Base-by-base conservation (phyloP, 23 tunicate genomes). In the Diplosoma virens region DNA sequence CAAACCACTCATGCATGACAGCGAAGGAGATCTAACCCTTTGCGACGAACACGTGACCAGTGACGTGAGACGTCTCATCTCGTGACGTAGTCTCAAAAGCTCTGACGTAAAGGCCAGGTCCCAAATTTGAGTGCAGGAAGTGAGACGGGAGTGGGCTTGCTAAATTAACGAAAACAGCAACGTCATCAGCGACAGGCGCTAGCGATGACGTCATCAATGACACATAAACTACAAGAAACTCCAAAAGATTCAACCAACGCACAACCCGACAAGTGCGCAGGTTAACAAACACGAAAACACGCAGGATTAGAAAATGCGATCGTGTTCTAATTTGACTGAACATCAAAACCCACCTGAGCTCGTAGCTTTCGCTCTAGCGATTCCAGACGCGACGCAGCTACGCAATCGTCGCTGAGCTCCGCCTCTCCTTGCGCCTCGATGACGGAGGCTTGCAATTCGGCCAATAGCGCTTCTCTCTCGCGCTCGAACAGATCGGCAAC, bases 401-500 rank as follows among this genome's bases (percentile, higher is more conserved):
- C 55, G 3, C 21, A 31, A 0, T 74, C 64, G 1, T 47, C 78
- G 20, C 18, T 25, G 2, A 26, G n/a, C 21, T 67, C 63, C 52
- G 68, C 76, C 25, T 86, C 93, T 2, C 73, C 84, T 1, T 82
- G 84, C 20, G 88, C 84, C 64, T 82, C 96, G 32, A 89, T 69
- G 0, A 89, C 96, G 41, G 59, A 61, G 0, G 96, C 82, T 65
- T 64, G 88, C 14, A 89, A 67, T 67, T 89, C 96, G 32, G 96
- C 88, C 28, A 89, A 54, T 26, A 89, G 64, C 4, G 87, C 96
- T 1, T 66, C 84, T 1, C 67, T 66, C 58, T 89, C 96, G 26
- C 84, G 84, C 50, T 89, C 96, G 48, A 89, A 89, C 37, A 89
- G 58, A 72, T 89, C 96, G 33, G 96, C 83, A 35, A 89, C 83